Evolutionary conservation across 2,888 invertebrate species (phyloP).

Genomic region (Hydroisotoma schaefferi): DNA sequence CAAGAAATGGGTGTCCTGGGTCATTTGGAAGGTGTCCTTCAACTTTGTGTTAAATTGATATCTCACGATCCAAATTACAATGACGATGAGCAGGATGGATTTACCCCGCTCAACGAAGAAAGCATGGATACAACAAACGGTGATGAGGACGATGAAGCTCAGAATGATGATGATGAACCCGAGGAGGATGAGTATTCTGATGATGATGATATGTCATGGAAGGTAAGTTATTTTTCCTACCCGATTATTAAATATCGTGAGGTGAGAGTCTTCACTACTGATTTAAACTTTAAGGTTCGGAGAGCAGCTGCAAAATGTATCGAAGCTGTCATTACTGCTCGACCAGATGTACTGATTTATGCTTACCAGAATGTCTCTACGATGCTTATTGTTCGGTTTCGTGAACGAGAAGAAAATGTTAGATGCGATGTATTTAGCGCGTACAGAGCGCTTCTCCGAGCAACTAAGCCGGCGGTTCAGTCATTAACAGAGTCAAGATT

Average conservation of each 20-base stretch:
- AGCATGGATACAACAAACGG: conserved; percentile 63
- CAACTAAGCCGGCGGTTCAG: conserved; percentile 70
- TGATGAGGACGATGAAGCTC: conserved; percentile 60
- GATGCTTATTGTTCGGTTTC: conserved; percentile 52
- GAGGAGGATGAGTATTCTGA: conserved; percentile 93
- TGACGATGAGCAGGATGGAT: conserved; percentile 78
- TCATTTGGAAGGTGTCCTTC: conserved; percentile 54
- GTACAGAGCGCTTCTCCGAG: conserved; percentile 85
- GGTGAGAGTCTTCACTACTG: not conserved
- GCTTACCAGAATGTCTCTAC: conserved; percentile 87
- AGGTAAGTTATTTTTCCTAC: conserved; percentile 58
- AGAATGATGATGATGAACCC: conserved; percentile 66
- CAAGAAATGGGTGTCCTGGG: conserved; percentile 69
- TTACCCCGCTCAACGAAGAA: conserved; percentile 59
- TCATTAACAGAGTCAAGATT: conserved; percentile 58
- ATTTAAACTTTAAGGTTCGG: conserved; percentile 55
- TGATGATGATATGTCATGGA: conserved; percentile 99
- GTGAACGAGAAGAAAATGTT: conserved; percentile 97
- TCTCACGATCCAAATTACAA: conserved; percentile 99
- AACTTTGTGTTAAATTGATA: conserved; percentile 83
- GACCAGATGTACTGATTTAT: conserved; percentile 84
- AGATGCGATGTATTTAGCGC: conserved; percentile 97
- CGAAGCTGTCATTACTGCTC: conserved; percentile 87
- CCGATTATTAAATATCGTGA: conserved; percentile 6
- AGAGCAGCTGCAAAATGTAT: conserved; percentile 96